Base-by-base conservation (phyloP, 2,113 vertebrate species). In the Xiphophorus maculatus region DNA sequence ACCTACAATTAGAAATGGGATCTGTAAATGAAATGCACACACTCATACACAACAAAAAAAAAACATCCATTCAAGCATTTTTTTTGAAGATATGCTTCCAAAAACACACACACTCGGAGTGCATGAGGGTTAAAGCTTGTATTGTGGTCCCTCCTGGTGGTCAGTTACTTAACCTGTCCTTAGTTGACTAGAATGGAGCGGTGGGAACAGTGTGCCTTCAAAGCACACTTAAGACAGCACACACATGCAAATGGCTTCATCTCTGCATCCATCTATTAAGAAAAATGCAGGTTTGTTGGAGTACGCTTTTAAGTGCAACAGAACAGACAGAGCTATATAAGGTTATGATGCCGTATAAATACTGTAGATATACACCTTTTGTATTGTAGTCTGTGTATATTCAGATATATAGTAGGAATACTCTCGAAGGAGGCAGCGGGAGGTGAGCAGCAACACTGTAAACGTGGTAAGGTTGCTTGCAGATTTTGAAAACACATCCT, bases 221-320 rank as follows among this genome's bases (percentile, higher is more conserved):
- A 66, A 89, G 82, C 81, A 88, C 90, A 82, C 79, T 63, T 77
- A 88, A 87, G 89, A 93, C 90, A 80, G 88, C 77, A 90, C 83
- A 84, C 83, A 91, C 91, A 91, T 93, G 92, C 91, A 93, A 91
- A 92, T 89, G 88, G 76, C 82, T 87, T 91, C 85, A 80, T 82
- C 87, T 88, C 90, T 84, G 89, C 91, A 83, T 89, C 84, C 78
- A 71, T 78, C 81, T 84, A 51, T 81, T 60, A 15, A 81, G 78
- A 88, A 83, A 87, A 77, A 87, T n/a, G 63, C 63, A 6, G 62
- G 73, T 85, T 66, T 71, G 84, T 86, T 74, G 76, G 89, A 82
- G 83, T 82, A 75, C 84, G 89, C 69, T 90, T 91, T 90, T 63
- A 79, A 89, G 89, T 91, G 92, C 89, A 90, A 93, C 83, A 82